A percentile compares a stretch with the other conserved stretches of the same genome.
Conservation (phyloP, 2,113 vertebrate species). For the Murina feae region DNA sequence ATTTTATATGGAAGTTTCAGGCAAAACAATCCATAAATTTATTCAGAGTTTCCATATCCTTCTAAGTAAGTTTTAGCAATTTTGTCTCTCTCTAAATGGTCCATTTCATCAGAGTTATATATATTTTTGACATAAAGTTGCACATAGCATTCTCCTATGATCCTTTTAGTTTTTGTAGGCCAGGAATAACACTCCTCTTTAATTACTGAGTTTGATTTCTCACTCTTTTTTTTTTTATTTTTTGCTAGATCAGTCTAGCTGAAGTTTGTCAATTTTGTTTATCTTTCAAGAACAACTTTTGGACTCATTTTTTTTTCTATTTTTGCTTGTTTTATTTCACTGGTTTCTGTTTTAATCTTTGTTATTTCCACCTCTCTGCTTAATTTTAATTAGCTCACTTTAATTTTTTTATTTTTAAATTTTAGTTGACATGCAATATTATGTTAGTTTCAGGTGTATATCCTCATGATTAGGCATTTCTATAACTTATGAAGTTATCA, state of each 20-base stretch:
- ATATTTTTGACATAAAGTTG: background rate
- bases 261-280: background rate
- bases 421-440: background rate
- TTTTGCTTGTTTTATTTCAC: background rate
- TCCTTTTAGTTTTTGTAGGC: background rate
- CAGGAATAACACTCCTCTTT: background rate
- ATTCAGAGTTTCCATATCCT: background rate
- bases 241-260: background rate
- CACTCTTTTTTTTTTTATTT: background rate
- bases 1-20: background rate
- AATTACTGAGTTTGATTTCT: background rate
- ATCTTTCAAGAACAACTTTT: background rate
- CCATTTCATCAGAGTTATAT: background rate
- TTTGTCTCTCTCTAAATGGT: background rate
- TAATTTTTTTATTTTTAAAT: background rate
- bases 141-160: background rate
- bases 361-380: background rate
- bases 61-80: background rate
- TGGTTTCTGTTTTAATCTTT: background rate
- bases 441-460: background rate
- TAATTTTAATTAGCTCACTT: background rate
- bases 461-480: background rate
- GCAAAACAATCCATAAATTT: background rate
- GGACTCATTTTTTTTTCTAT: background rate
- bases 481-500: background rate